Percentiles rank a stretch among this genome's conserved stretches.
Evolutionary conservation across 92 coral and sea anemone genomes (phyloP).

Genomic region (Parazoanthus swiftii): DNA sequence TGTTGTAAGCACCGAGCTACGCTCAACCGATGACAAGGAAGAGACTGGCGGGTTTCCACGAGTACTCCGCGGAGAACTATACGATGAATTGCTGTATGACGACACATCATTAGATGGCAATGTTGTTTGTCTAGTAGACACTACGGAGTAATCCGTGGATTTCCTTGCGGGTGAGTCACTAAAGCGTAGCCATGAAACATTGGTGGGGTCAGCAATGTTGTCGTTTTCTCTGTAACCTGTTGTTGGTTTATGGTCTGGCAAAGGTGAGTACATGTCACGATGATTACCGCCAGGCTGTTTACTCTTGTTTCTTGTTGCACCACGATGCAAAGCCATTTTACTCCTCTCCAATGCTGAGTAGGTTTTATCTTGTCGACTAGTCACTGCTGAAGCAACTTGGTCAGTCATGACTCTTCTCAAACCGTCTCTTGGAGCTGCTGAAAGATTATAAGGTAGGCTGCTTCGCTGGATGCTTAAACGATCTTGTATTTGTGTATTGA

Average conservation of each 20-base stretch:
- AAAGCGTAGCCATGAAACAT: too few species aligned
- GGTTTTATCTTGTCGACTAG: not conserved
- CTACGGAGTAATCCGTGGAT: not conserved
- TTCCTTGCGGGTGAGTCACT: not conserved
- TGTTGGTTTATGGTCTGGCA: slow-evolving; percentile 1
- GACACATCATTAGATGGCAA: not conserved
- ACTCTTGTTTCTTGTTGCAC: not conserved
- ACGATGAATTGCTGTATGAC: too few species aligned
- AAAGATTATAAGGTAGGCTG: not conserved
- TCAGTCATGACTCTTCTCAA: not conserved
- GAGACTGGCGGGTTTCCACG: not conserved
- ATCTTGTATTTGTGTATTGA: not conserved
- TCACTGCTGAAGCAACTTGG: not conserved
- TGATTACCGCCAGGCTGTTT: not conserved
- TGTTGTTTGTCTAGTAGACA: not conserved
- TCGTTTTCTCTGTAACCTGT: not conserved
- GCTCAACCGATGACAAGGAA: not conserved
- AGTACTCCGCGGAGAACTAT: not conserved
- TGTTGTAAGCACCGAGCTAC: not conserved
- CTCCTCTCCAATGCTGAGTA: not conserved
- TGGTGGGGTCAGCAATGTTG: too few species aligned
- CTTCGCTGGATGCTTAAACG: slow-evolving; percentile 1
- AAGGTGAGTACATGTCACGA: not conserved
- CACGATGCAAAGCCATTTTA: not conserved
- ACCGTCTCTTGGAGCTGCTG: not conserved